Percentiles rank a stretch among this genome's conserved stretches.
Evolutionary conservation across 2,797 vertebrate species (phyloP).

Genomic region (Megalops cyprinoides): DNA sequence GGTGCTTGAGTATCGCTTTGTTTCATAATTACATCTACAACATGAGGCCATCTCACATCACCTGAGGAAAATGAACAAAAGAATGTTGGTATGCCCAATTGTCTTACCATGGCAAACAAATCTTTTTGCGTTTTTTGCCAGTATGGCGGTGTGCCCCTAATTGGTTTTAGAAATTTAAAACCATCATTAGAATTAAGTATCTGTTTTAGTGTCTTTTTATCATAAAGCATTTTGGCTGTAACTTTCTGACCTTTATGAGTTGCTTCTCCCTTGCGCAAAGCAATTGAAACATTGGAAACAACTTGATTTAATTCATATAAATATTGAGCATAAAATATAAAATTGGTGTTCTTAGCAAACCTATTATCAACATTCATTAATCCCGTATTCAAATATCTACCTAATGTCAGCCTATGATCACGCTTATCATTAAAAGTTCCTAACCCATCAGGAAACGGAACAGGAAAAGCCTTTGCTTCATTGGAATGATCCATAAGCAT

Average conservation of each 20-base stretch:
- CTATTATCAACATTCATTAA: conserved; percentile 12
- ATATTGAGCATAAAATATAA: conserved; percentile 30
- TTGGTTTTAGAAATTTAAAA: neutral
- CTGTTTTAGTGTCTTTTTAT: conserved; percentile 12
- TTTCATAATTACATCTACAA: too few relatives aligned
- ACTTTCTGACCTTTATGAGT: neutral
- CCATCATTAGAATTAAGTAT: conserved; percentile 11
- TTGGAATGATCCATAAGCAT: neutral
- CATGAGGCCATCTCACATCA: too few relatives aligned
- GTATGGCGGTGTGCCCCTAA: too few relatives aligned
- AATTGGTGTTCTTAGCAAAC: conserved; percentile 23
- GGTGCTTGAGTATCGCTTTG: neutral
- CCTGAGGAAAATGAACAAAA: too few relatives aligned
- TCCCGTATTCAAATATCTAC: conserved; percentile 7
- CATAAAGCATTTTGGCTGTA: neutral
- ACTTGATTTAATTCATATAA: conserved; percentile 23
- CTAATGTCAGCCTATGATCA: neutral
- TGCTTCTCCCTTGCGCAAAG: neutral
- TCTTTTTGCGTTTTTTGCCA: neutral
- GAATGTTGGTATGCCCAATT: neutral
- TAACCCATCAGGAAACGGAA: neutral
- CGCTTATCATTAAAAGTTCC: conserved; percentile 13
- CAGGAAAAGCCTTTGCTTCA: conserved; percentile 1
- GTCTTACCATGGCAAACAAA: neutral
- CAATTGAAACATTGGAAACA: conserved; percentile 26